These are phyloP conservation scores for human DNA, from an alignment of 2,113 vertebrate genomes.

Conservation along the genomic window DNA sequence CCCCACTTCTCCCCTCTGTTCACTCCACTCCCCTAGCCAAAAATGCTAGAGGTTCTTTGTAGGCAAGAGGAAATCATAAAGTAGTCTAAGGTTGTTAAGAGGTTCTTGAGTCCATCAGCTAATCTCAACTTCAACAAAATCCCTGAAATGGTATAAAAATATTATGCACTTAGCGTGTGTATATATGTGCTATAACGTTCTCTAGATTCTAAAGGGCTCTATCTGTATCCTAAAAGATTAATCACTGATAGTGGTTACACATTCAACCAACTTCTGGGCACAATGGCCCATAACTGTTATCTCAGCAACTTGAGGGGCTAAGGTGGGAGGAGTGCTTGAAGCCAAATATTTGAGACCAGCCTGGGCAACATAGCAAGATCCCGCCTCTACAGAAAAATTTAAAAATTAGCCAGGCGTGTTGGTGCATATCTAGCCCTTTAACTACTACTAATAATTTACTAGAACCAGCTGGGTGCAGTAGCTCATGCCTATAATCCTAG, in stretches of 20 bases:
- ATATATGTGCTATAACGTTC: not conserved
- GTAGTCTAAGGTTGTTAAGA: not conserved
- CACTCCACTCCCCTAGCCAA: not conserved
- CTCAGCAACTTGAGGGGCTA: no score
- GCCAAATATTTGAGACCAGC: no score
- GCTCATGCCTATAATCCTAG: no score
- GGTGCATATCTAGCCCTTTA: not conserved
- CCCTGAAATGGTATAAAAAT: not conserved
- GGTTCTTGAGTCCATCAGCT: not conserved
- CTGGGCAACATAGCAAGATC: no score
- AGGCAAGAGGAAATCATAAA: not conserved
- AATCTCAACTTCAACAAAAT: not conserved
- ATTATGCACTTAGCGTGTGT: not conserved
- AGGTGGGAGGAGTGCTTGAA: no score
- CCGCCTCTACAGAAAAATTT: no score
- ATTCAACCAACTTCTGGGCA: not conserved
- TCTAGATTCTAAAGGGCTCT: constrained; percentile 27
- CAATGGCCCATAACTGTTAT: no score
- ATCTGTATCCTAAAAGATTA: not conserved
- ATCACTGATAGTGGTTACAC: not conserved
- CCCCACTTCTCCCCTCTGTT: not conserved
- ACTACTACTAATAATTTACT: not conserved
- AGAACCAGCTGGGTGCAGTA: no score
- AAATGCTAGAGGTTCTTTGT: not conserved
- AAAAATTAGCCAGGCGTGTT: no score